phyloP scores from a whole-genome alignment of 2,113 vertebrate genomes.

The Callocephalon fimbriatum region DNA sequence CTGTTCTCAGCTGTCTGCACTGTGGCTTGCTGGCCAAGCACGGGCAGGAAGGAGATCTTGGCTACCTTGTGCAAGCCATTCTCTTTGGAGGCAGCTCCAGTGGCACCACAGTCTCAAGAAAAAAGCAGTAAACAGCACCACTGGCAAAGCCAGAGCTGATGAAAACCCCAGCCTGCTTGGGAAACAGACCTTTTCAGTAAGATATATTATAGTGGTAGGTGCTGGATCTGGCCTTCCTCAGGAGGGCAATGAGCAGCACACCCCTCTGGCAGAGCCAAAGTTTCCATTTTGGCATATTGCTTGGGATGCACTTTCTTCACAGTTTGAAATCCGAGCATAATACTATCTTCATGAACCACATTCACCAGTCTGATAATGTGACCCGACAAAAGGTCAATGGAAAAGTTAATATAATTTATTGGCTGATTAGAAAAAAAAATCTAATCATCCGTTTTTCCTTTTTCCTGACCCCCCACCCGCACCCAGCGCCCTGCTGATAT shows the following conservation, averaged over 20 bases:
- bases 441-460: conserved; percentile 69
- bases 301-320: conserved; percentile 55
- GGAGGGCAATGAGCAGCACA: neutral
- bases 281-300: conserved; percentile 54
- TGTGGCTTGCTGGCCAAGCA: fast-evolving
- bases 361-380: conserved; percentile 53
- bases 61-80: neutral
- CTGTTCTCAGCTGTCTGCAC: neutral
- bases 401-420: conserved; percentile 70
- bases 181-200: neutral
- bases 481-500: conserved; percentile 61
- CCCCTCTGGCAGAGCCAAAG: neutral
- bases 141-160: neutral
- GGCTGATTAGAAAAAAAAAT: conserved; percentile 45
- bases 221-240: neutral
- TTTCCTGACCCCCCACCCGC: conserved; percentile 59
- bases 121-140: neutral
- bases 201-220: neutral
- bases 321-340: conserved; percentile 37
- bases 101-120: neutral
- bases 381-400: conserved; percentile 51
- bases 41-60: fast-evolving
- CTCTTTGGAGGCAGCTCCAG: neutral
- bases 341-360: conserved; percentile 51
- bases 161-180: neutral